Percentiles rank a stretch among this genome's conserved stretches.
These are phyloP conservation scores for Tetrapedia diversipes DNA, from an alignment of 2,888 invertebrate species.

Conservation along the genomic window DNA sequence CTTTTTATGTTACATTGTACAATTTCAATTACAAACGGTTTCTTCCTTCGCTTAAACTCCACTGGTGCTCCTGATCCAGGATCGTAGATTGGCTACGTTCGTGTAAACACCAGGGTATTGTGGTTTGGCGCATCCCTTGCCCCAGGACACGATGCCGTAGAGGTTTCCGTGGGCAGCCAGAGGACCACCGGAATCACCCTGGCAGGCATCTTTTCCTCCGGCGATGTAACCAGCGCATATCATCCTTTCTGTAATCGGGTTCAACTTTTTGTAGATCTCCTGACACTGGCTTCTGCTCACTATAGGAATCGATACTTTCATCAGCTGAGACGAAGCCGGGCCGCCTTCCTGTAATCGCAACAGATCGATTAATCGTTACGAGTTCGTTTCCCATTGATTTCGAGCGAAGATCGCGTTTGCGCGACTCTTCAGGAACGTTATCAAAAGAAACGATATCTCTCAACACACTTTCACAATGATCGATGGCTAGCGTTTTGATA, in stretches of 20 bases:
- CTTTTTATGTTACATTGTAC: background rate
- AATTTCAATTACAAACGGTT: no score
- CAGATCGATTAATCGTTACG: no score
- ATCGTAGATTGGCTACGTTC: conserved; percentile 79
- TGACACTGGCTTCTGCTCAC: conserved; percentile 82
- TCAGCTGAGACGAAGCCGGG: conserved; percentile 80
- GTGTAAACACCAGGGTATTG: conserved; percentile 85
- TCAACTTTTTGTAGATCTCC: conserved; percentile 81
- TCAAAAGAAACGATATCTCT: background rate
- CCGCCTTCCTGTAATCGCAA: conserved; percentile 63
- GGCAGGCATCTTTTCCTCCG: conserved; percentile 85
- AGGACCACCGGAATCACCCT: conserved; percentile 85
- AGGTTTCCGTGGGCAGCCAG: conserved; percentile 82
- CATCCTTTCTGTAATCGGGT: conserved; percentile 84
- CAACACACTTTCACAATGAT: background rate
- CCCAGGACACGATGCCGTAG: conserved; percentile 85
- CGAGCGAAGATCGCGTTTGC: no score
- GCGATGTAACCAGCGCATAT: conserved; percentile 85
- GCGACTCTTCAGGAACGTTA: no score
- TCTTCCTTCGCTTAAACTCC: conserved; percentile 31
- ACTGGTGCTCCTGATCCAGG: conserved; percentile 66
- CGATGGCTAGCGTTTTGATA: background rate
- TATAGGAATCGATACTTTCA: conserved; percentile 83
- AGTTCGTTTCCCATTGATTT: no score
- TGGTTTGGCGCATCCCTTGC: conserved; percentile 83